A percentile compares a stretch with the other conserved stretches of the same genome.
phyloP scores from a whole-genome alignment of 2,113 vertebrate genomes.

The Aphelocoma coerulescens region DNA sequence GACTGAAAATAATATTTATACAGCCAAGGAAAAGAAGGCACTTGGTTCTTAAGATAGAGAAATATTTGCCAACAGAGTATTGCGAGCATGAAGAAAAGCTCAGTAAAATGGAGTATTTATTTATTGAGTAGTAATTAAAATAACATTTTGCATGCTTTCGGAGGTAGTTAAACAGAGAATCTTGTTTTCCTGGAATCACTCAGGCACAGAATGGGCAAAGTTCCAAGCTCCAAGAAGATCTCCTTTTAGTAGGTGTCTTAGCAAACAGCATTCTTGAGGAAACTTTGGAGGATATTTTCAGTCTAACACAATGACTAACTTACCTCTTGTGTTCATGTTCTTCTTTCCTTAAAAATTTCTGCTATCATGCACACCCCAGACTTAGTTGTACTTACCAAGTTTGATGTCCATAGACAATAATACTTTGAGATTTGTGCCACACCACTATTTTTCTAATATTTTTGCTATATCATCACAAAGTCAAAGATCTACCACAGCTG shows the following conservation, averaged over 20 bases:
- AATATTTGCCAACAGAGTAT: neutral
- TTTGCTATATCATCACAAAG: neutral
- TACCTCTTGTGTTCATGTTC: neutral
- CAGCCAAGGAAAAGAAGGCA: neutral
- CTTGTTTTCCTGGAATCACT: neutral
- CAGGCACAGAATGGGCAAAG: neutral
- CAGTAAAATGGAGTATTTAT: neutral
- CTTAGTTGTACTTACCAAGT: neutral
- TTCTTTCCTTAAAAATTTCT: neutral
- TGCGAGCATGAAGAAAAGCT: neutral
- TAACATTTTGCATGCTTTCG: neutral
- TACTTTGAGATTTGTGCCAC: neutral
- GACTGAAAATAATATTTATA: neutral
- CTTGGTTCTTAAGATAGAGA: neutral
- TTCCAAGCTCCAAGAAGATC: neutral
- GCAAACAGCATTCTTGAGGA: neutral
- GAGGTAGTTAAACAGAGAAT: neutral
- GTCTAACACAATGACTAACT: neutral
- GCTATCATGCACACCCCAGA: neutral
- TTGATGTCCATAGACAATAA: neutral
- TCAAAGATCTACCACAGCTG: neutral
- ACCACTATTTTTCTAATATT: neutral
- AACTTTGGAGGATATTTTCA: neutral
- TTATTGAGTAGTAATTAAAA: neutral
- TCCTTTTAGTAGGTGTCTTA: slow-evolving; percentile 9